phyloP scores from a whole-genome alignment of 2,797 vertebrate species.

The Balearica regulorum region DNA sequence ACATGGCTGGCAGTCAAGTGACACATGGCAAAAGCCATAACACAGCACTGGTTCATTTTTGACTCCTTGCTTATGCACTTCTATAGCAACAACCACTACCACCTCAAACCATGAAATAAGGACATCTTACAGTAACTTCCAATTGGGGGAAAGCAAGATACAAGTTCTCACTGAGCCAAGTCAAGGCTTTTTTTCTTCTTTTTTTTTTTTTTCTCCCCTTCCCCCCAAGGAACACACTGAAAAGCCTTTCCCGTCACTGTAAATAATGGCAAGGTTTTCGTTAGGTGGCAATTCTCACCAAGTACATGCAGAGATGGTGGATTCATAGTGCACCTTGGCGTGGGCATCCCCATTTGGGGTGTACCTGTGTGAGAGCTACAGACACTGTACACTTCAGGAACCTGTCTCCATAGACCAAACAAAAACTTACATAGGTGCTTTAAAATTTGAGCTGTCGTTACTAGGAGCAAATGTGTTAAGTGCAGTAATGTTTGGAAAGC shows the following conservation, averaged over 20 bases:
- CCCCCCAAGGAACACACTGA: not conserved
- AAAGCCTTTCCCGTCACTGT: not conserved
- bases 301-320: not conserved
- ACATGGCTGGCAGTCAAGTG: not conserved
- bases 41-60: not conserved
- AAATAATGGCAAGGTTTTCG: not conserved
- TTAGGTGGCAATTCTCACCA: not conserved
- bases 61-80: not conserved
- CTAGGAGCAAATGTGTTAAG: not conserved
- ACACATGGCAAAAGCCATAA: not conserved
- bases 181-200: not conserved
- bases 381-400: not conserved
- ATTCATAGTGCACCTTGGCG: not conserved
- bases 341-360: not conserved
- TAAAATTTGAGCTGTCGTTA: not conserved
- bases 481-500: not conserved
- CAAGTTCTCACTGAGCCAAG: not conserved
- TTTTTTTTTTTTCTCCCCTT: no score
- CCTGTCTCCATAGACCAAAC: not conserved
- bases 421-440: not conserved
- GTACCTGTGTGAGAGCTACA: not conserved
- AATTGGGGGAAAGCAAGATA: not conserved
- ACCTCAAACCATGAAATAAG: not conserved
- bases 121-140: not conserved
- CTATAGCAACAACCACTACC: not conserved